A percentile compares a stretch with the other conserved stretches of the same genome.
Conservation (phyloP, 2,888 invertebrate species). For the Papilio elwesi region DNA sequence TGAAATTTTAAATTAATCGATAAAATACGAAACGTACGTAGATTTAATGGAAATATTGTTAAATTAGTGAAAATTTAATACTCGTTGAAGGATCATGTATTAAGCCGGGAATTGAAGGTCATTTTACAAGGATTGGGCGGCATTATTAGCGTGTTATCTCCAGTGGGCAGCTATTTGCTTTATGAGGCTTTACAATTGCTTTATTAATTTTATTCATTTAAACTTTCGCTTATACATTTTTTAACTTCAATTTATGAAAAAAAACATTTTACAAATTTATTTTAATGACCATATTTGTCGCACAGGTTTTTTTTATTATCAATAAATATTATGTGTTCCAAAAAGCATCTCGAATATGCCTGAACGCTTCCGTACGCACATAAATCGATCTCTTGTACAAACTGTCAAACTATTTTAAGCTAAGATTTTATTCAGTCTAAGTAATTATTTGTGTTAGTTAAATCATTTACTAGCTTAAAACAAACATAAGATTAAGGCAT, state of each 20-base stretch:
- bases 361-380: slow-evolving; percentile 64
- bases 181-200: slow-evolving; percentile 25
- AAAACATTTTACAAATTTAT: not conserved
- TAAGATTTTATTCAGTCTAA: slow-evolving; percentile 50
- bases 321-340: not conserved
- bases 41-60: slow-evolving; percentile 74
- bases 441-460: slow-evolving; percentile 43
- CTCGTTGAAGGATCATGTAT: slow-evolving; percentile 74
- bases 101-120: slow-evolving; percentile 56
- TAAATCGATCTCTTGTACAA: slow-evolving; percentile 61
- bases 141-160: slow-evolving; percentile 46
- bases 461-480: slow-evolving; percentile 42
- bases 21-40: slow-evolving; percentile 70
- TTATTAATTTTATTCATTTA: slow-evolving; percentile 26
- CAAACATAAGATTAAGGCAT: not conserved
- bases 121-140: slow-evolving; percentile 53
- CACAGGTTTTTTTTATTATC: slow-evolving; percentile 7
- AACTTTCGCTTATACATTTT: not conserved
- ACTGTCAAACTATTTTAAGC: slow-evolving; percentile 53
- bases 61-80: slow-evolving; percentile 81
- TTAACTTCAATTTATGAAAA: not conserved
- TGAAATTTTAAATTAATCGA: slow-evolving; percentile 55
- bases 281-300: not conserved
- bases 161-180: slow-evolving; percentile 38
- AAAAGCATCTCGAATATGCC: slow-evolving; percentile 42